phyloP scores from a whole-genome alignment of 2,888 invertebrate species.

The Luffia ferchaultella region DNA sequence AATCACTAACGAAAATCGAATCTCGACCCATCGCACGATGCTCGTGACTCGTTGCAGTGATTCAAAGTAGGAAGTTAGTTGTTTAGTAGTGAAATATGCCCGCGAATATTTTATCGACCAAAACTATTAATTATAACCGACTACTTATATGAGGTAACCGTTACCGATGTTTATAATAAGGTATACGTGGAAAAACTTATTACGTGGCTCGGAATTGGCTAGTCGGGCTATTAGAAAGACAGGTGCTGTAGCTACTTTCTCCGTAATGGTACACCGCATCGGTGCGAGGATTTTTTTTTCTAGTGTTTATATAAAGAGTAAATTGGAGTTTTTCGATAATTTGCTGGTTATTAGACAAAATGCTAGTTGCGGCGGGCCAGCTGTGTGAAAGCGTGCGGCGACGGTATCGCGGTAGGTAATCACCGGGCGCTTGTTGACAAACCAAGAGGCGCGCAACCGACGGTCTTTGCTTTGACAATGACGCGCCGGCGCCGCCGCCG shows the following conservation, averaged over 20 bases:
- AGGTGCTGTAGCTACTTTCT: not conserved
- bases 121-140: too few species aligned
- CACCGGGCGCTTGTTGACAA: conserved; percentile 29
- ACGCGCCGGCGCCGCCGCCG: conserved; percentile 21
- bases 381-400: conserved; percentile 34
- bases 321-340: conserved; percentile 26
- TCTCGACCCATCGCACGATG: not conserved
- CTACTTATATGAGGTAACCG: too few species aligned
- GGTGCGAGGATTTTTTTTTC: not conserved
- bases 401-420: conserved; percentile 18
- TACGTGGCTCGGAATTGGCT: not conserved
- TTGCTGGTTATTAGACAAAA: conserved; percentile 28
- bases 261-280: not conserved
- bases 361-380: conserved; percentile 15
- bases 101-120: not conserved
- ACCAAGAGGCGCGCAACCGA: conserved; percentile 23
- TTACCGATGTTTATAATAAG: too few species aligned
- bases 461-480: conserved; percentile 28
- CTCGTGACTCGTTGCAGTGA: not conserved
- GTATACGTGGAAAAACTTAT: too few species aligned
- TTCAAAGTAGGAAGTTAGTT: not conserved
- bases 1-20: not conserved
- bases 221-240: not conserved
- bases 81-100: not conserved
- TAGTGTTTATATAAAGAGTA: conserved; percentile 2